Evolutionary conservation across 2,113 vertebrate species (phyloP).

Genomic region (Tamias sibiricus): DNA sequence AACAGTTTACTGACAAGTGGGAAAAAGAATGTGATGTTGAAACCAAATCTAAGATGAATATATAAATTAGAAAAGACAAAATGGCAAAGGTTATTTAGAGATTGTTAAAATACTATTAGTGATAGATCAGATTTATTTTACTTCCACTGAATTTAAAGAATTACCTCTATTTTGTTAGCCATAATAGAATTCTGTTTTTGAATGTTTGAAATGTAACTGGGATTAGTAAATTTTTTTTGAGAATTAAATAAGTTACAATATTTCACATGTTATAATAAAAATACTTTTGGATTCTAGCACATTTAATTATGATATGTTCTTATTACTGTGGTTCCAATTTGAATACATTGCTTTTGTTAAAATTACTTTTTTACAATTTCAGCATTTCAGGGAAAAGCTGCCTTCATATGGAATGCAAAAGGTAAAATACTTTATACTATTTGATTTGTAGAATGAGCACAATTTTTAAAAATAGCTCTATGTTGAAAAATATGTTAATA

Average conservation of each 20-base stretch:
- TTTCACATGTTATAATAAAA: neutral
- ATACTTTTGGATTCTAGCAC: neutral
- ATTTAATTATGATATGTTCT: neutral
- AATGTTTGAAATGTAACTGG: neutral
- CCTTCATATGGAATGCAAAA: constrained; percentile 94
- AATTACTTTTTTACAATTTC: constrained; percentile 52
- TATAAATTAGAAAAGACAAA: neutral
- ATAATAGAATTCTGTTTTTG: neutral
- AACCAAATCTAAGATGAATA: neutral
- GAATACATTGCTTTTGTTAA: constrained; percentile 3
- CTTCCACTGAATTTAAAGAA: neutral
- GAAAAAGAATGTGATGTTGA: neutral
- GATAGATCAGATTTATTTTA: neutral
- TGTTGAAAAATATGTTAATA: constrained; percentile 3
- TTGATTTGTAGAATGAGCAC: constrained; percentile 14
- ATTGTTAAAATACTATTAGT: too few species aligned
- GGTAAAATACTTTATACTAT: constrained; percentile 84
- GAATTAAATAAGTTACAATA: neutral
- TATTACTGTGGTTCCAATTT: neutral
- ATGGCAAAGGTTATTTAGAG: neutral
- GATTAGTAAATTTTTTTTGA: neutral
- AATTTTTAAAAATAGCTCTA: neutral
- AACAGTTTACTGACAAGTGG: neutral
- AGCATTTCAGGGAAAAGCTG: constrained; percentile 96
- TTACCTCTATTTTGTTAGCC: too few species aligned